Conservation (phyloP, 2,113 vertebrate genomes). For the Podarcis muralis region DNA sequence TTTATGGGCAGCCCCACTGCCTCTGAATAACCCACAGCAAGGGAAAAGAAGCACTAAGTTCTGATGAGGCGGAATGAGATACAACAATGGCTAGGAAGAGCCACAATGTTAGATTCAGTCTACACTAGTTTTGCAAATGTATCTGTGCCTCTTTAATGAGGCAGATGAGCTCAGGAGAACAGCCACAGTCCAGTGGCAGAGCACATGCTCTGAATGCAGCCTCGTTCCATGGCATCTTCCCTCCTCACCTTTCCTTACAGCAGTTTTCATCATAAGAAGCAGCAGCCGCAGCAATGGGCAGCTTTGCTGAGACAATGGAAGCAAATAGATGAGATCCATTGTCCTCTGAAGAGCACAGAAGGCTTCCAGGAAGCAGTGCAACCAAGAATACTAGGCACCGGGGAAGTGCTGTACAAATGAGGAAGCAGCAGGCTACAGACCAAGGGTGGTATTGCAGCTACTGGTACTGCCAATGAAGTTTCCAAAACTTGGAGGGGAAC, state of each 20-base stretch:
- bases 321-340: no score
- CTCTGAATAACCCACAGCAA: not conserved
- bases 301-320: no score
- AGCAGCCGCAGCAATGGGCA: no score
- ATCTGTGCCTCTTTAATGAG: not conserved
- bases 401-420: no score
- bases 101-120: not conserved
- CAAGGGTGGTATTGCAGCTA: no score
- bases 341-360: no score
- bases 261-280: no score
- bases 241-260: not conserved
- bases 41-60: not conserved
- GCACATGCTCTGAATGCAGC: not conserved
- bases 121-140: not conserved
- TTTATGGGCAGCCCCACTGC: not conserved
- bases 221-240: not conserved
- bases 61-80: not conserved
- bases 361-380: no score
- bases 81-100: not conserved
- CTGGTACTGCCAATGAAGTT: no score
- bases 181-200: not conserved
- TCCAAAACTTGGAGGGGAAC: no score
- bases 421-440: no score
- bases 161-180: not conserved
- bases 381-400: no score